Conservation (phyloP, 2,888 invertebrate genomes). For the Pyrrhopygopsis socrates region DNA sequence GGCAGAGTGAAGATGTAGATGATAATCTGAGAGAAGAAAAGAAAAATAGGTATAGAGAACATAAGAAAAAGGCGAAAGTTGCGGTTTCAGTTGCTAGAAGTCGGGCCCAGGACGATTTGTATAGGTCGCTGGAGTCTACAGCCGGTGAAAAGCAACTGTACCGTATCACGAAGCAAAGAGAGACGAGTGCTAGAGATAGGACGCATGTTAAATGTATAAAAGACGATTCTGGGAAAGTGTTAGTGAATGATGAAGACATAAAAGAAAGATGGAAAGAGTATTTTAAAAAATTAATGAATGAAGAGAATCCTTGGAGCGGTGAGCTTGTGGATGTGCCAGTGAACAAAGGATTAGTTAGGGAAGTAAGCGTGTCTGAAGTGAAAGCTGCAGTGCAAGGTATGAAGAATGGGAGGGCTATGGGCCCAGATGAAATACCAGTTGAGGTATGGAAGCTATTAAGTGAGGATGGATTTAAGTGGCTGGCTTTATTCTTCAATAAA, state of each 20-base stretch:
- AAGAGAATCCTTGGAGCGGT: not conserved
- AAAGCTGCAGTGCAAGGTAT: slow-evolving; percentile 34
- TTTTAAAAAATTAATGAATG: not conserved
- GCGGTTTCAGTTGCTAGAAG: not conserved
- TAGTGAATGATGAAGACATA: too few relatives aligned
- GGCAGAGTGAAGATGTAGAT: slow-evolving; percentile 1
- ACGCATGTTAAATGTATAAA: slow-evolving; percentile 22
- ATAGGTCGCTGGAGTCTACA: not conserved
- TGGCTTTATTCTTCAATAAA: slow-evolving; percentile 41
- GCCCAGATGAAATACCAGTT: slow-evolving; percentile 34
- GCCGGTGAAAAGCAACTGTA: not conserved
- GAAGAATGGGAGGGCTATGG: slow-evolving; percentile 37
- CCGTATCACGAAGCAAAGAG: not conserved
- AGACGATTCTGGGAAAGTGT: not conserved
- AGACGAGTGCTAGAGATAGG: slow-evolving; percentile 1
- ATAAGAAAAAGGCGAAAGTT: slow-evolving; percentile 1
- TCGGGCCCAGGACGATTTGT: slow-evolving; percentile 4
- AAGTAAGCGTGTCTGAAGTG: not conserved
- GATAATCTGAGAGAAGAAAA: not conserved
- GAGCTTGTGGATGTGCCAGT: not conserved
- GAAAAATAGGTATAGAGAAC: not conserved
- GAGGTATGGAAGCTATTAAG: slow-evolving; percentile 39
- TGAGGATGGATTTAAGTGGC: slow-evolving; percentile 45
- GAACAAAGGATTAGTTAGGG: not conserved
- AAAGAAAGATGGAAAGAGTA: not conserved